Evolutionary conservation across 1,140 invertebrate species (phyloP).

Genomic region (Marisa cornuarietis): DNA sequence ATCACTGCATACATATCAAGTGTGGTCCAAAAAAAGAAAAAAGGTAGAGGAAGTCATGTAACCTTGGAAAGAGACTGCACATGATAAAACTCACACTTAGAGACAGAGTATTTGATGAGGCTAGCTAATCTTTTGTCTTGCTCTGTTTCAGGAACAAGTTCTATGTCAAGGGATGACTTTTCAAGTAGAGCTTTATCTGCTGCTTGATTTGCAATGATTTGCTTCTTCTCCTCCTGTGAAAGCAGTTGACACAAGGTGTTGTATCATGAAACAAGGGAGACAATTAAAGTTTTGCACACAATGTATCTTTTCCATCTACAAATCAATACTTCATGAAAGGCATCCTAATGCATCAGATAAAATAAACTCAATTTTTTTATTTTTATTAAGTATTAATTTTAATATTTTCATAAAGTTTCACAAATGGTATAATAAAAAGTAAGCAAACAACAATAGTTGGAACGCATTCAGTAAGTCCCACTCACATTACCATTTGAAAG

Average conservation of each 20-base stretch:
- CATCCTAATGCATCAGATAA: not conserved
- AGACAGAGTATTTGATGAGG: constrained; percentile 71
- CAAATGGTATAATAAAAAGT: no score
- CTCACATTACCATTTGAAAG: no score
- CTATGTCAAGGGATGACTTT: constrained; percentile 82
- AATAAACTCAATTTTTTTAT: not conserved
- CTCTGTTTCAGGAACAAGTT: constrained; percentile 79
- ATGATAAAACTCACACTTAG: constrained; percentile 51
- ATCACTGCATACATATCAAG: not conserved
- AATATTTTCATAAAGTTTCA: no score
- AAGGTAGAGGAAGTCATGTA: not conserved
- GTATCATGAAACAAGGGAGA: not conserved
- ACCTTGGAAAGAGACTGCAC: not conserved
- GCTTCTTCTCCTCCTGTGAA: constrained; percentile 72
- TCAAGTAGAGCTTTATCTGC: constrained; percentile 79
- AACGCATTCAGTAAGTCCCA: no score
- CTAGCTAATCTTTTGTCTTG: constrained; percentile 83
- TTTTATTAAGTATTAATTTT: no score
- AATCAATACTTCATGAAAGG: not conserved
- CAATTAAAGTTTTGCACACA: not conserved
- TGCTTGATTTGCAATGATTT: constrained; percentile 75
- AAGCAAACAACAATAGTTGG: no score
- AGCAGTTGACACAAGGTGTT: not conserved
- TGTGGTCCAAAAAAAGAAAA: not conserved
- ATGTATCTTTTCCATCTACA: not conserved